Evolutionary conservation across 2,797 vertebrate genomes (phyloP).

Genomic region (Ptychobarbus kaznakovi): DNA sequence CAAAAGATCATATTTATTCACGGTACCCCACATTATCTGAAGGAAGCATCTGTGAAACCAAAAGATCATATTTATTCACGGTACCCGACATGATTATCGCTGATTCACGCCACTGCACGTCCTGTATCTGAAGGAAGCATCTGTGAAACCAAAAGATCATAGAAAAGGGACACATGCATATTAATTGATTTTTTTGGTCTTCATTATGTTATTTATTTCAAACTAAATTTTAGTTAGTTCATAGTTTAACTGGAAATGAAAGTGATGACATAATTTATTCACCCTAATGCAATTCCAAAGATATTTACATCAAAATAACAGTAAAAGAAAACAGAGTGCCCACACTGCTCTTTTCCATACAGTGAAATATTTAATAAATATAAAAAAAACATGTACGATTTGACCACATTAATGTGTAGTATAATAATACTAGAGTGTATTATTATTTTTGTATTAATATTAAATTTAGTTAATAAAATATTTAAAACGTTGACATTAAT

Average conservation of each 20-base stretch:
- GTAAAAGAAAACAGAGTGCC: no score
- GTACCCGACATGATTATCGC: not conserved
- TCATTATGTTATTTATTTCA: not conserved
- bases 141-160: not conserved
- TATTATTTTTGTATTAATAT: not conserved
- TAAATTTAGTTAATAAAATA: not conserved
- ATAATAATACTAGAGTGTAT: not conserved
- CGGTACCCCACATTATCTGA: not conserved
- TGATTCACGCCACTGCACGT: not conserved
- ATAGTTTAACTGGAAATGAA: not conserved
- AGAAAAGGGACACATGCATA: not conserved
- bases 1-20: no score
- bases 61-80: no score
- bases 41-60: no score
- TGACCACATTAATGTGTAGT: not conserved
- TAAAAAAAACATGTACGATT: not conserved
- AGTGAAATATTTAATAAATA: not conserved
- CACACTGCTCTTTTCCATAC: not conserved
- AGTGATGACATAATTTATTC: not conserved
- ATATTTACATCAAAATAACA: not conserved
- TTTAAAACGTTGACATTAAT: rapidly evolving
- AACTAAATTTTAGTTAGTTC: not conserved
- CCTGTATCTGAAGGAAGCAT: not conserved
- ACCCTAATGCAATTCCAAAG: not conserved
- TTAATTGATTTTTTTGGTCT: not conserved